Evolutionary conservation across 2,888 invertebrate species (phyloP).

Genomic region (Isoperla grammatica): DNA sequence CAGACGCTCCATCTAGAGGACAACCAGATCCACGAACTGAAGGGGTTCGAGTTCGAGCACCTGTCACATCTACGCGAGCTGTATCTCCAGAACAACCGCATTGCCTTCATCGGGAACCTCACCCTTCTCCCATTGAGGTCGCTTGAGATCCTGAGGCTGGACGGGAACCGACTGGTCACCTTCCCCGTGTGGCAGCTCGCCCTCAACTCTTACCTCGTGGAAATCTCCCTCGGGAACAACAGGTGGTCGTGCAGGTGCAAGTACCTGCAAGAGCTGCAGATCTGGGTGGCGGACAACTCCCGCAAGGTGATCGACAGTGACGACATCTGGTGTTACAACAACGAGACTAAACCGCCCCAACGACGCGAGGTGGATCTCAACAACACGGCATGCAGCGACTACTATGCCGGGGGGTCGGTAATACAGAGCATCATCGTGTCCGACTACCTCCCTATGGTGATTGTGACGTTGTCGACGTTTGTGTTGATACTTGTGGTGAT

Average conservation of each 20-base stretch:
- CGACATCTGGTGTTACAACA: conserved; percentile 77
- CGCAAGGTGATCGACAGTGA: conserved; percentile 71
- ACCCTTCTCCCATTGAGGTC: conserved; percentile 73
- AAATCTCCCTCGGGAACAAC: conserved; percentile 75
- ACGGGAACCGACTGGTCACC: conserved; percentile 75
- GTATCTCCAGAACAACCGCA: conserved; percentile 78
- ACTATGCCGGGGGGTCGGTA: conserved; percentile 75
- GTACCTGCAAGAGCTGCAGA: conserved; percentile 76
- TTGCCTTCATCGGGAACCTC: conserved; percentile 71
- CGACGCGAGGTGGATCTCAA: conserved; percentile 77
- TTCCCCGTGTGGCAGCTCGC: conserved; percentile 75
- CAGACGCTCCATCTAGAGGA: conserved; percentile 79
- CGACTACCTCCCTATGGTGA: conserved; percentile 79
- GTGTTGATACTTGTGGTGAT: conserved; percentile 70
- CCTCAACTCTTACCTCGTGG: conserved; percentile 61
- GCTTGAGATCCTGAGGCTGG: conserved; percentile 71
- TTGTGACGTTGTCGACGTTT: conserved; percentile 70
- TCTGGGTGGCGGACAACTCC: conserved; percentile 75
- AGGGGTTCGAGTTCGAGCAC: conserved; percentile 81
- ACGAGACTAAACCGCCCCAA: conserved; percentile 66
- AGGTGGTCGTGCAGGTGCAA: conserved; percentile 89
- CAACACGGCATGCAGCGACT: conserved; percentile 80
- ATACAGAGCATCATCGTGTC: conserved; percentile 76
- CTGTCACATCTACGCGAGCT: conserved; percentile 72
- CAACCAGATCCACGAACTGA: conserved; percentile 71